These are phyloP conservation scores for Argyrosomus japonicus DNA, from an alignment of 2,113 vertebrate species.

Conservation along the genomic window DNA sequence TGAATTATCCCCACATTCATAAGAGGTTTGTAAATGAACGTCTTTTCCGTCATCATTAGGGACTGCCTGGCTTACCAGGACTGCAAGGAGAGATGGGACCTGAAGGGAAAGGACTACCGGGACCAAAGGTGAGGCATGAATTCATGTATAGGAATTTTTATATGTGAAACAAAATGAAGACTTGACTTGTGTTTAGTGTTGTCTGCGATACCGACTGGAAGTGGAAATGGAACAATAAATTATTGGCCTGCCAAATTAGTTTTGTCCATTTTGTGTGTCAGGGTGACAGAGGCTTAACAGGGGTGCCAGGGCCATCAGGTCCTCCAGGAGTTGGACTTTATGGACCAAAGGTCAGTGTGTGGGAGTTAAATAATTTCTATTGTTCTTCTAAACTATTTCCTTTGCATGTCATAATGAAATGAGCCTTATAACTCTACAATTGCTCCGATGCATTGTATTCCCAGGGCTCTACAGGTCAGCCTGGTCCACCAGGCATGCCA, in stretches of 20 bases:
- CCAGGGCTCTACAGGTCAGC: slow-evolving; percentile 85
- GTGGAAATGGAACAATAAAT: background rate
- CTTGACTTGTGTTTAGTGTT: background rate
- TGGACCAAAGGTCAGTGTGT: slow-evolving; percentile 86
- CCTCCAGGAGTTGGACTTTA: slow-evolving; percentile 78
- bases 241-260: too few species aligned
- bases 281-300: slow-evolving; percentile 86
- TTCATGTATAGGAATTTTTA: background rate
- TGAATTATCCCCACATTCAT: background rate
- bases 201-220: background rate
- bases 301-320: slow-evolving; percentile 81
- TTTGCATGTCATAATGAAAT: background rate
- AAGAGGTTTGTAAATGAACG: background rate
- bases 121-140: slow-evolving; percentile 83
- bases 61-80: slow-evolving; percentile 85
- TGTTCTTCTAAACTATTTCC: background rate
- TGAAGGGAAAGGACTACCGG: slow-evolving; percentile 85
- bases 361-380: background rate
- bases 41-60: slow-evolving; percentile 72
- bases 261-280: slow-evolving; percentile 60
- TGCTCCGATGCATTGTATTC: background rate
- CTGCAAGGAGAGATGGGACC: slow-evolving; percentile 85
- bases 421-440: background rate
- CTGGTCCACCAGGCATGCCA: slow-evolving; percentile 81
- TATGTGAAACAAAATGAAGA: background rate